Conservation (phyloP, 1,140 invertebrate species). For the Brachionus rotundiformis region DNA sequence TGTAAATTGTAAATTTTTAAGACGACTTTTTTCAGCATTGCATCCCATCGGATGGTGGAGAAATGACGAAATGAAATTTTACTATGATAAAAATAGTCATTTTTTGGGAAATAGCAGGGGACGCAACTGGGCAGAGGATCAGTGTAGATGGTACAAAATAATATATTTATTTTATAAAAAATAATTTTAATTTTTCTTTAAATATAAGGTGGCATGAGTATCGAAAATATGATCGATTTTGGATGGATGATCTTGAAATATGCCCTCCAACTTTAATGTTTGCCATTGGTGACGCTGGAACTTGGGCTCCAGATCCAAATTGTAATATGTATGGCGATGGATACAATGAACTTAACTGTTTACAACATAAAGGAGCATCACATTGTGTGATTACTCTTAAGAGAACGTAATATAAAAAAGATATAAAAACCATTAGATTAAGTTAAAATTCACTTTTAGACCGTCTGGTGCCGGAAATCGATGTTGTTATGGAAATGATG, state of each 20-base stretch:
- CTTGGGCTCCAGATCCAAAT: slow-evolving; percentile 83
- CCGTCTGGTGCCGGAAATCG: slow-evolving; percentile 76
- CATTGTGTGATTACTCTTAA: slow-evolving; percentile 88
- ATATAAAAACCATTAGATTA: neutral
- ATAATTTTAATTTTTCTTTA: neutral
- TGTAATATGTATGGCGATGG: slow-evolving; percentile 73
- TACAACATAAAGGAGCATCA: slow-evolving; percentile 77
- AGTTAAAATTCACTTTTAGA: neutral
- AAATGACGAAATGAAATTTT: slow-evolving; percentile 53
- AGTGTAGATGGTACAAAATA: slow-evolving; percentile 50
- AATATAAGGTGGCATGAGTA: slow-evolving; percentile 45
- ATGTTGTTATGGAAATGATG: slow-evolving; percentile 90
- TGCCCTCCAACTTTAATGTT: slow-evolving; percentile 90
- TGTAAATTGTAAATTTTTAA: neutral
- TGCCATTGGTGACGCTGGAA: slow-evolving; percentile 83
- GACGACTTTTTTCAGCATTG: slow-evolving; percentile 37
- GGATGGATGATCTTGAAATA: slow-evolving; percentile 66
- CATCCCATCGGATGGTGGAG: slow-evolving; percentile 50
- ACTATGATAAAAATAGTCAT: slow-evolving; percentile 49
- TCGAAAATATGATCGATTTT: slow-evolving; percentile 53
- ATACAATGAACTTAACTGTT: slow-evolving; percentile 83
- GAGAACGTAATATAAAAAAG: slow-evolving; percentile 69
- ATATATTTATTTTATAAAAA: neutral
- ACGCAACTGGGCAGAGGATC: slow-evolving; percentile 49
- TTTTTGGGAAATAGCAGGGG: slow-evolving; percentile 48